Base-by-base conservation (phyloP, 2,888 invertebrate genomes). In the Schrankia costaestrigalis region DNA sequence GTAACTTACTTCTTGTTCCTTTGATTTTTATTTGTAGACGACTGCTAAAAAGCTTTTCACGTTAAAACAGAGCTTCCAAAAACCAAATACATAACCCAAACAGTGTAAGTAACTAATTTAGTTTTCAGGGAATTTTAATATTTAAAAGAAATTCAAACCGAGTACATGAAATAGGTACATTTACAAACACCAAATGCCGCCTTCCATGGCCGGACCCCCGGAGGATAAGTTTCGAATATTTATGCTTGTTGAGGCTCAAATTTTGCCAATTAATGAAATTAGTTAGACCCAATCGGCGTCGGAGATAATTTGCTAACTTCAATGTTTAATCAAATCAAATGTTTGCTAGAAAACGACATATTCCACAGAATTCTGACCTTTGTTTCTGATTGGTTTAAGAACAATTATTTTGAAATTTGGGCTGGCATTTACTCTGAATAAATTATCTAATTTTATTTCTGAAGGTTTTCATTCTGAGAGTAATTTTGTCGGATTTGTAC, bases 201-300 rank as follows among this genome's bases (percentile, higher is more conserved):
- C 27, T 41, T 54, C 35, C 32, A 30, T 26, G 51, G 35, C 37
- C 34, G 35, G 18, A 12, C 12, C 30, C 34, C 12, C 26, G 13
- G 37, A 49, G 43, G 41, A 38, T 46, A 56, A 59, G 45, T 52
- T 59, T 40, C 47, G 48, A 59, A 59, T 56, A 59, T 56, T 59
- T 56, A 56, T 46, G 60, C 45, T 48, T 48, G 53, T 44, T 55
- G 48, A 35, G 33, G 45, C 44, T 25, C 7, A 58, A 56, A 56
- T 56, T 56, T 52, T 22, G 35, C 48, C 57, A 48, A 59, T 56
- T 56, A 59, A 56, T 52, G 43, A 39, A 56, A 59, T 56, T 59
- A 59, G 48, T 56, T 59, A 34, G 31, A 36, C 39, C 56, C 41
- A 47, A 47, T 55, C 35, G 31, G 21, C 21, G 43, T 26, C 25